These are phyloP conservation scores for Cordilura impudica DNA, from an alignment of 2,888 invertebrate genomes.

Conservation along the genomic window DNA sequence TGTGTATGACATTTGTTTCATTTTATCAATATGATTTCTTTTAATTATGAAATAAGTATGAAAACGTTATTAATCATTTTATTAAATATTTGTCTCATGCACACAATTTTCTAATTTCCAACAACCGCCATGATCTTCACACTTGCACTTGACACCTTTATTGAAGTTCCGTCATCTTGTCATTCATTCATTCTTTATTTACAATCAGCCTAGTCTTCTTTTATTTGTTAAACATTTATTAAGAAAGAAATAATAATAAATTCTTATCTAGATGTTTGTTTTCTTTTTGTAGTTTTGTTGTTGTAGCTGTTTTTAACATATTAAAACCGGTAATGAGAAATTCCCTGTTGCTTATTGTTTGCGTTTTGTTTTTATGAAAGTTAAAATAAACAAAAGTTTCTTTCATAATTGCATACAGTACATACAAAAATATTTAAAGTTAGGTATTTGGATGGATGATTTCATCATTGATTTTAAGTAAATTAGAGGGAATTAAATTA, in stretches of 20 bases:
- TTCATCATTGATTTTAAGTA: conserved; percentile 1
- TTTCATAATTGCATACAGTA: not conserved
- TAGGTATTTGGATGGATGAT: not conserved
- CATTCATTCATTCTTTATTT: not conserved
- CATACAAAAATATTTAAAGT: too few species aligned
- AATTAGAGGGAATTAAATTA: not conserved
- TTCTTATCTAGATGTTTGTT: conserved; percentile 12
- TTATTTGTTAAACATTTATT: not conserved
- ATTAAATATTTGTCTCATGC: not conserved
- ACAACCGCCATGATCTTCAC: not conserved
- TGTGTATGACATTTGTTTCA: not conserved
- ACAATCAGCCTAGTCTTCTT: not conserved
- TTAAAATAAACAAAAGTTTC: conserved; percentile 6
- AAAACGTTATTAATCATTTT: not conserved
- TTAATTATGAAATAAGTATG: not conserved
- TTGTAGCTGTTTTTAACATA: not conserved
- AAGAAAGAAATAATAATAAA: not conserved
- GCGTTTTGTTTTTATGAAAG: not conserved
- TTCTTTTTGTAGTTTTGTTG: not conserved
- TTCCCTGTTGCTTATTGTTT: not conserved
- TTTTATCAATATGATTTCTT: conserved; percentile 1
- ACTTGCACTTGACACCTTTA: not conserved
- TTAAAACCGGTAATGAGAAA: conserved; percentile 35
- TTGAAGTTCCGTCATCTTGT: not conserved
- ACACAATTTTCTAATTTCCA: not conserved